phyloP scores from a whole-genome alignment of 1,140 invertebrate genomes.

The Trissolcus basalis region DNA sequence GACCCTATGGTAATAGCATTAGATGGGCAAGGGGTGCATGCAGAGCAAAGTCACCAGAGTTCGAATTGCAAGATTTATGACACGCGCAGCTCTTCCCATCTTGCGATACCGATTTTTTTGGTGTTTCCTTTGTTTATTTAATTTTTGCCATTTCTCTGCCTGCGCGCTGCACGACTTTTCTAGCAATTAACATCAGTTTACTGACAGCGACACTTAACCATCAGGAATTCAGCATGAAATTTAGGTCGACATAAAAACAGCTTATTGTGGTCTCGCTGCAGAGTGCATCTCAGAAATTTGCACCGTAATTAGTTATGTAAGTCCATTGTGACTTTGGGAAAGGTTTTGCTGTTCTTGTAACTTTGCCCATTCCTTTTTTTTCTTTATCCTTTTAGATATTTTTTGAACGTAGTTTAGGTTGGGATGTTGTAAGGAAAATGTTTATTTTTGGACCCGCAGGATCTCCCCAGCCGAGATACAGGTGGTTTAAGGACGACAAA shows the following conservation, averaged over 20 bases:
- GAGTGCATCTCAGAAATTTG: too few species aligned
- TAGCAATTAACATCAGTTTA: slow-evolving; percentile 12
- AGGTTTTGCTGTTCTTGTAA: slow-evolving; percentile 12
- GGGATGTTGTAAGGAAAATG: neutral
- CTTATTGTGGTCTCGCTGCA: slow-evolving; percentile 16
- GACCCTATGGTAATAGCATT: slow-evolving; percentile 72
- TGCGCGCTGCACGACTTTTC: neutral
- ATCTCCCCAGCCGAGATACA: slow-evolving; percentile 90
- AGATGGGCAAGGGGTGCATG: slow-evolving; percentile 59
- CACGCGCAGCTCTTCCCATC: slow-evolving; percentile 1
- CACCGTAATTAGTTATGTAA: too few species aligned
- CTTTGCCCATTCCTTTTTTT: too few species aligned
- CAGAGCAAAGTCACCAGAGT: neutral
- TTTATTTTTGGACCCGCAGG: slow-evolving; percentile 78
- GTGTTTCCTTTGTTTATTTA: neutral
- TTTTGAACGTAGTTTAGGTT: too few species aligned
- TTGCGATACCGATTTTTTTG: too few species aligned
- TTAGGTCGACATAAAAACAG: slow-evolving; percentile 38
- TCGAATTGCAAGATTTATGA: slow-evolving; percentile 43
- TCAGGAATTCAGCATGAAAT: slow-evolving; percentile 31
- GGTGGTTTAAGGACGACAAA: slow-evolving; percentile 90
- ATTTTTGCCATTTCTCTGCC: slow-evolving; percentile 22
- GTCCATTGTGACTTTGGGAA: too few species aligned
- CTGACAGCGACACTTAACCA: slow-evolving; percentile 11
- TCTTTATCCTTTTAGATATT: too few species aligned